Evolutionary conservation across 1,140 invertebrate genomes (phyloP).

Genomic region (Dermatophagoides farinae): DNA sequence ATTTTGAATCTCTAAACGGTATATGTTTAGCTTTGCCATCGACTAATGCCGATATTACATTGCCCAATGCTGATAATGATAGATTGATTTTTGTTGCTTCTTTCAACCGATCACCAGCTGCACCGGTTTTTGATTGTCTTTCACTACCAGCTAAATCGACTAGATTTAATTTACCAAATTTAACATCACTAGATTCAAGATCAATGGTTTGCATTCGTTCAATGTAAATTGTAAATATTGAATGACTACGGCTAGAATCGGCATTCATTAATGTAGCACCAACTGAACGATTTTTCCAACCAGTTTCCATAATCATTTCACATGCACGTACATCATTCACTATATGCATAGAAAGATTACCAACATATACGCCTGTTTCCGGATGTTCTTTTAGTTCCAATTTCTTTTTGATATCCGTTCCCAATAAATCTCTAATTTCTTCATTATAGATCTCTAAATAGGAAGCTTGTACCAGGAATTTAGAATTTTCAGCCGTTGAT

Average conservation of each 20-base stretch:
- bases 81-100: slow-evolving; percentile 89
- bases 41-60: slow-evolving; percentile 80
- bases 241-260: slow-evolving; percentile 62
- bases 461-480: slow-evolving; percentile 69
- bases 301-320: slow-evolving; percentile 45
- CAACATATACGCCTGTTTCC: slow-evolving; percentile 58
- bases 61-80: slow-evolving; percentile 75
- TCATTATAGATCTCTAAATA: slow-evolving; percentile 89
- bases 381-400: slow-evolving; percentile 58
- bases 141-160: slow-evolving; percentile 78
- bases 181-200: slow-evolving; percentile 32
- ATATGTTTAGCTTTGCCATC: slow-evolving; percentile 73
- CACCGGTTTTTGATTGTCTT: slow-evolving; percentile 61
- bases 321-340: slow-evolving; percentile 54
- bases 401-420: slow-evolving; percentile 40
- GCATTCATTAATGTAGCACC: slow-evolving; percentile 68
- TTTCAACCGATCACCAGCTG: slow-evolving; percentile 61
- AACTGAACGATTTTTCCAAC: slow-evolving; percentile 48
- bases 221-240: slow-evolving; percentile 71
- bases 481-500: slow-evolving; percentile 49
- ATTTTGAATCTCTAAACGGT: slow-evolving; percentile 74
- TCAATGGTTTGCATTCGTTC: slow-evolving; percentile 45
- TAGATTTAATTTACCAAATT: slow-evolving; percentile 56
- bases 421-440: slow-evolving; percentile 53
- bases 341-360: slow-evolving; percentile 46